These are phyloP conservation scores for Plumapathes pennacea DNA, from an alignment of 92 coral and sea anemone genomes.

Conservation along the genomic window DNA sequence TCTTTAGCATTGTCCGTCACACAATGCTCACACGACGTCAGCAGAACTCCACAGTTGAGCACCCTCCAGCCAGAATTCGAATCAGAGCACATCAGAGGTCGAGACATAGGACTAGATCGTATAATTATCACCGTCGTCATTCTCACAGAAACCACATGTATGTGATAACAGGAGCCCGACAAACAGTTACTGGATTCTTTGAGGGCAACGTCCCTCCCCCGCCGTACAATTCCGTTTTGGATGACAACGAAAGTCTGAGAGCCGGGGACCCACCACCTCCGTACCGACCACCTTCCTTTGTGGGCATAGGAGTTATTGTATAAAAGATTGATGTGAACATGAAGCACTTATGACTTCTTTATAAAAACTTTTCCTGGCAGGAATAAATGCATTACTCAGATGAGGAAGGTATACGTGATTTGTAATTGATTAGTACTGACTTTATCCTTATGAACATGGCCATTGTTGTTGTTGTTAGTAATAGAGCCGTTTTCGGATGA, in stretches of 20 bases:
- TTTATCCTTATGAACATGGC: no score
- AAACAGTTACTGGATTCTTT: constrained; percentile 85
- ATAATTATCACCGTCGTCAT: constrained; percentile 42
- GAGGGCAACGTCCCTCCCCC: constrained; percentile 95
- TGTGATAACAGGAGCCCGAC: constrained; percentile 63
- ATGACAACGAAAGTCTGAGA: constrained; percentile 79
- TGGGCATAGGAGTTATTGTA: constrained; percentile 77
- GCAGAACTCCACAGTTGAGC: constrained; percentile 61
- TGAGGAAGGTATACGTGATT: no score
- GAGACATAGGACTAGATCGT: constrained; percentile 46
- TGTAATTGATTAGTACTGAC: no score
- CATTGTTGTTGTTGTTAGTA: no score
- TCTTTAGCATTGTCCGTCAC: constrained; percentile 87
- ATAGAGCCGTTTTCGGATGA: no score
- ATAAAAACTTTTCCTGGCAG: neutral
- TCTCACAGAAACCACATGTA: constrained; percentile 58
- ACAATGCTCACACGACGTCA: constrained; percentile 68
- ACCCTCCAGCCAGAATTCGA: constrained; percentile 65
- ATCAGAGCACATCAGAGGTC: constrained; percentile 47
- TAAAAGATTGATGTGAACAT: no score
- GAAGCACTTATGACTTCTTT: neutral
- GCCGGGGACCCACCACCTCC: constrained; percentile 90
- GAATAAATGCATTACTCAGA: no score
- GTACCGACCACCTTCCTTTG: constrained; percentile 52
- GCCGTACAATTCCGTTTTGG: constrained; percentile 78